These are phyloP conservation scores for Aricia agestis DNA, from an alignment of 1,140 invertebrate species.

Conservation along the genomic window DNA sequence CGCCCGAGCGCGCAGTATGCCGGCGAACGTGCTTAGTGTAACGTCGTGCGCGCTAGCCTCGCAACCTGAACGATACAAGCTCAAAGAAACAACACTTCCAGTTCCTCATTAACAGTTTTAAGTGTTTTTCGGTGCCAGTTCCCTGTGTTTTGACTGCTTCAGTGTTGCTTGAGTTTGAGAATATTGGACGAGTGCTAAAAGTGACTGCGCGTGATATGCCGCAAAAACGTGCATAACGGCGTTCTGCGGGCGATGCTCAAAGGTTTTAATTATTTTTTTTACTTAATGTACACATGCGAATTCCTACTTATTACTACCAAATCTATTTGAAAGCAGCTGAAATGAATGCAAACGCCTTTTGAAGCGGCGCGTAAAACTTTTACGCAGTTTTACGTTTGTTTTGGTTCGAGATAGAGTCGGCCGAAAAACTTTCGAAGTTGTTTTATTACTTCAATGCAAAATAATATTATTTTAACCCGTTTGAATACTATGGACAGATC, in stretches of 20 bases:
- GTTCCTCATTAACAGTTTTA: constrained; percentile 59
- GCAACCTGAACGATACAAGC: constrained; percentile 53
- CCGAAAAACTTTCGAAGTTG: too few relatives aligned
- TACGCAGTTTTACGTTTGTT: constrained; percentile 5
- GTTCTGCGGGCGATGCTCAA: constrained; percentile 70
- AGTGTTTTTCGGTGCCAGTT: constrained; percentile 68
- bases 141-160: constrained; percentile 64
- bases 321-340: background rate
- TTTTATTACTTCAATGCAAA: too few relatives aligned
- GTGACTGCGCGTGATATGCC: constrained; percentile 69
- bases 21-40: constrained; percentile 64
- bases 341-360: background rate
- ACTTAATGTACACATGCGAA: constrained; percentile 43
- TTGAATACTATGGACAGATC: too few relatives aligned
- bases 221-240: constrained; percentile 62
- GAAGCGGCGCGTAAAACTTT: background rate
- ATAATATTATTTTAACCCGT: too few relatives aligned
- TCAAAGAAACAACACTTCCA: constrained; percentile 53
- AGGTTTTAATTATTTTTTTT: constrained; percentile 62
- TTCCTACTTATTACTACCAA: constrained; percentile 30
- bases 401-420: background rate
- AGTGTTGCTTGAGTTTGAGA: constrained; percentile 55
- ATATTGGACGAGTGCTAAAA: constrained; percentile 65
- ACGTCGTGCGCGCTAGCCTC: constrained; percentile 51
- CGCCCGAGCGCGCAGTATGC: constrained; percentile 63